Percentiles rank a stretch among this genome's conserved stretches.
Evolutionary conservation across 2,113 vertebrate genomes (phyloP).

Genomic region (Psophia crepitans): DNA sequence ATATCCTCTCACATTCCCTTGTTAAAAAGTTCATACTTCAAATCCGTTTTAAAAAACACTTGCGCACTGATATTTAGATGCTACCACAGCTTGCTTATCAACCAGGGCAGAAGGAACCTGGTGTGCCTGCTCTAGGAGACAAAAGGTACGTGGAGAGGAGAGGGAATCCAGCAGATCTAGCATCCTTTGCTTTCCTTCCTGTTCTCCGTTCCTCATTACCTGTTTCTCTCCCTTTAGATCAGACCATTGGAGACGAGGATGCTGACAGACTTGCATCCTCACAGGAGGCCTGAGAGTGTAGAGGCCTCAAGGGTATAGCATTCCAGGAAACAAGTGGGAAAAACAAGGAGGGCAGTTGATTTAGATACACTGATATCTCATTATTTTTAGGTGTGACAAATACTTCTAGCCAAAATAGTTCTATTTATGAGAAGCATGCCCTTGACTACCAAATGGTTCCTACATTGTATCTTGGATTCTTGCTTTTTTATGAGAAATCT

Average conservation of each 20-base stretch:
- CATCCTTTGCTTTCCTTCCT: neutral
- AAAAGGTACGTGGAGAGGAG: neutral
- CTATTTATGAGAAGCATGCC: neutral
- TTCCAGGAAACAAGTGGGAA: neutral
- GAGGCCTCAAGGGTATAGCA: neutral
- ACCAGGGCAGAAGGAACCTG: neutral
- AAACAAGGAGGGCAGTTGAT: neutral
- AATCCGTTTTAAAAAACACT: neutral
- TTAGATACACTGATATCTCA: neutral
- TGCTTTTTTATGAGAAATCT: neutral
- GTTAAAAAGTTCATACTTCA: neutral
- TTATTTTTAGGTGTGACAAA: neutral
- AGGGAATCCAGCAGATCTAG: neutral
- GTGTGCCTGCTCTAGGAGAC: neutral
- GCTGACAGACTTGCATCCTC: neutral
- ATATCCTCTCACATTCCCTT: neutral
- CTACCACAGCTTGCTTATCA: neutral
- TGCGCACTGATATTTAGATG: neutral
- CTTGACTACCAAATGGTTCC: neutral
- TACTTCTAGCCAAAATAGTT: neutral
- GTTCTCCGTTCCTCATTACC: neutral
- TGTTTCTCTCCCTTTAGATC: neutral
- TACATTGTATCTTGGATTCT: neutral
- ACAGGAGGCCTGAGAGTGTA: neutral
- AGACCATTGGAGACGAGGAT: neutral